Conservation (phyloP, 2,888 invertebrate genomes). For the Biston betularia region DNA sequence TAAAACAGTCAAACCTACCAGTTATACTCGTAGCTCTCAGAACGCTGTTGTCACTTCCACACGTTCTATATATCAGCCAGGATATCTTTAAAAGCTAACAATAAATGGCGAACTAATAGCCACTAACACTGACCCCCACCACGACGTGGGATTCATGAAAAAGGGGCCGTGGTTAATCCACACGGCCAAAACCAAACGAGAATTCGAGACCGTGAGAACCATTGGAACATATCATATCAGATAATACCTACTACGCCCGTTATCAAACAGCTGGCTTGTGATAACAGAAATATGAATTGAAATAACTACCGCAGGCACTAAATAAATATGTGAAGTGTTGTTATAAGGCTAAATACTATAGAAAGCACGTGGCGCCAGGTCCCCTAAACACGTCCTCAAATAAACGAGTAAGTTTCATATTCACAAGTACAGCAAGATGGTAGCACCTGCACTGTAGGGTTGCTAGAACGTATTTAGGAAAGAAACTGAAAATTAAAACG, state of each 20-base stretch:
- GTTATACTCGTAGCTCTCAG: no score
- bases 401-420: constrained; percentile 55
- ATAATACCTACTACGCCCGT: constrained; percentile 1
- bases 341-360: constrained; percentile 31
- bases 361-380: constrained; percentile 38
- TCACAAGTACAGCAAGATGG: constrained; percentile 47
- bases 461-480: not conserved
- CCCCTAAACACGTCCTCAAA: constrained; percentile 55
- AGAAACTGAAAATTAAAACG: not conserved
- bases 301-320: constrained; percentile 6
- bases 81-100: no score
- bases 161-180: not conserved
- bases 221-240: constrained; percentile 10
- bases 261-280: constrained; percentile 27
- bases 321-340: constrained; percentile 20
- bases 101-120: no score
- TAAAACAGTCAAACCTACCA: no score
- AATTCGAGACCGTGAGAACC: constrained; percentile 15
- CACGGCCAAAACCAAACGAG: not conserved
- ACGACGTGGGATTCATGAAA: not conserved
- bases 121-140: not conserved
- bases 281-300: constrained; percentile 22
- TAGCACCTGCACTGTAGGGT: constrained; percentile 50
- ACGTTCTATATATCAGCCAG: no score
- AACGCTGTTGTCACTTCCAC: no score